Base-by-base conservation (phyloP, 2,888 invertebrate species). In the Cylloceria caligata region DNA sequence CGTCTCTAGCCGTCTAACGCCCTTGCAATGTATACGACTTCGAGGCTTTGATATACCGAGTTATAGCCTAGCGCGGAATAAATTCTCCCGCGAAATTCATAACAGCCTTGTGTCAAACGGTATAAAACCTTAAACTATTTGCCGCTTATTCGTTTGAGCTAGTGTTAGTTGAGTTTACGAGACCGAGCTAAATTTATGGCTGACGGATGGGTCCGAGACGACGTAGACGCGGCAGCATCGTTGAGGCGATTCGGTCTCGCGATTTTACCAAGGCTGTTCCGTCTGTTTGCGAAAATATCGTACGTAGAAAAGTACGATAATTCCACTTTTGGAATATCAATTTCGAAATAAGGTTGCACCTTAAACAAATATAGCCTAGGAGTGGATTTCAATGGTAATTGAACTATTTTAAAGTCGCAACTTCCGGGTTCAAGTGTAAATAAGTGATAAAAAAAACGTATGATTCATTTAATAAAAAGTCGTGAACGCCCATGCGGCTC, bases 181-280 rank as follows among this genome's bases (percentile, higher is more conserved):
- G 69, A 76, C 68, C 34, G 68, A 64, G 69, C 62, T 71, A 77
- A 62, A 77, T 69, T 77, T 77, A 62, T 52, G 39, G 71, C 16
- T 71, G 71, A 57, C 57, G 55, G 71, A 71, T 57, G 71, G 34
- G 19, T 42, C 42, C 45, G 42, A 71, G 71, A 71, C 57, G 71
- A 42, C 57, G 39, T 24, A 24, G 13, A 30, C 30, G 30, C n/a
- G 16, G 42, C n/a, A 5, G 42, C 42, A 52, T 19, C 7, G 52
- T 16, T 45, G 21, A 2, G 49, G 19, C 67, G 69, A 69, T 69
- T 49, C 52, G 52, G 68, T 68, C 49, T 68, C 68, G 36, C 52
- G 68, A 52, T 5, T 24, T 55, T 27, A 27, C 39, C 69, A 55
- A 69, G 69, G 69, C 69, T 39, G 39, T 69, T 39, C 69, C 55